These are phyloP conservation scores for Pheosia tremula DNA, from an alignment of 2,888 invertebrate species.

Conservation along the genomic window DNA sequence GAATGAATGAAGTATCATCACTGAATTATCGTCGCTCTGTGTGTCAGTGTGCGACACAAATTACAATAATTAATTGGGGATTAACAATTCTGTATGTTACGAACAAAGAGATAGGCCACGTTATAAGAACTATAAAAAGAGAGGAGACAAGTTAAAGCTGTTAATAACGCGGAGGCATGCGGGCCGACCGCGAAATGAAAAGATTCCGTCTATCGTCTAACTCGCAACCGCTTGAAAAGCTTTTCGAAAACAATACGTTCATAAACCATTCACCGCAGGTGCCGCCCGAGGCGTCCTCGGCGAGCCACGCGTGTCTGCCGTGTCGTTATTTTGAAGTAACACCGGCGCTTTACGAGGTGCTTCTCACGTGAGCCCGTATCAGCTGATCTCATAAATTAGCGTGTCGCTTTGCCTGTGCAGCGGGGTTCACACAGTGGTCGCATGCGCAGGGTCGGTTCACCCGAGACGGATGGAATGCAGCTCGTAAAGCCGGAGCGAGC, in stretches of 20 bases:
- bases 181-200: conserved; percentile 77
- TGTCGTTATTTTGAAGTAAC: conserved; percentile 25
- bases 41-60: conserved; percentile 53
- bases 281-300: conserved; percentile 48
- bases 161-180: conserved; percentile 65
- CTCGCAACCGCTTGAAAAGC: conserved; percentile 56
- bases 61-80: conserved; percentile 41
- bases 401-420: conserved; percentile 12
- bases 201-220: conserved; percentile 59
- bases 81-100: conserved; percentile 15
- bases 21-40: conserved; percentile 63
- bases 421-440: conserved; percentile 27
- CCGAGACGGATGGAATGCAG: conserved; percentile 58
- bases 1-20: conserved; percentile 83
- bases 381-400: conserved; percentile 44
- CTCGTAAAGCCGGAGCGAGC: conserved; percentile 58
- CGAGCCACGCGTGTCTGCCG: conserved; percentile 37
- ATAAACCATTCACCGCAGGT: conserved; percentile 78
- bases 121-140: conserved; percentile 48
- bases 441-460: conserved; percentile 37
- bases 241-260: conserved; percentile 73
- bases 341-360: conserved; percentile 16
- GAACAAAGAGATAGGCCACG: conserved; percentile 13
- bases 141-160: conserved; percentile 51
- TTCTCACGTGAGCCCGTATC: conserved; percentile 38